Evolutionary conservation across 2,888 invertebrate genomes (phyloP).

Genomic region (Ametastegia equiseti): DNA sequence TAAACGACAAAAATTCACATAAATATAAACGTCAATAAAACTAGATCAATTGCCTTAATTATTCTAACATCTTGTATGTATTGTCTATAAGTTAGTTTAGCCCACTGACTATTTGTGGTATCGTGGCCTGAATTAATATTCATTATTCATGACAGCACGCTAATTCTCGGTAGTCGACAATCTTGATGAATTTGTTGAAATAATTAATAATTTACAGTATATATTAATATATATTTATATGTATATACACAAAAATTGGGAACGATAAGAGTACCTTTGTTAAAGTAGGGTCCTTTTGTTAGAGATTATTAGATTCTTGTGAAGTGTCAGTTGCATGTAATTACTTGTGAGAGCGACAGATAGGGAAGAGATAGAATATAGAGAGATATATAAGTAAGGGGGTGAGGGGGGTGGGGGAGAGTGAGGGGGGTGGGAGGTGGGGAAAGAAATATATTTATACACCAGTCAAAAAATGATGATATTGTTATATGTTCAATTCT

Average conservation of each 20-base stretch:
- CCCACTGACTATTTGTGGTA: slow-evolving; percentile 37
- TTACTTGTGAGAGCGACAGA: slow-evolving; percentile 56
- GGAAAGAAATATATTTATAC: not conserved
- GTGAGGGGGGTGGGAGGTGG: not conserved
- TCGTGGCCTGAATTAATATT: slow-evolving; percentile 38
- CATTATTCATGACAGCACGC: slow-evolving; percentile 46
- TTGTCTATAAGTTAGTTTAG: slow-evolving; percentile 36
- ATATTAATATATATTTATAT: slow-evolving; percentile 39
- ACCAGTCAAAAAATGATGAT: slow-evolving; percentile 32
- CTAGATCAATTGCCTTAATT: slow-evolving; percentile 40
- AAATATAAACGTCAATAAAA: slow-evolving; percentile 11
- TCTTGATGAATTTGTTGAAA: slow-evolving; percentile 17
- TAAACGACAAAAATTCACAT: too few species aligned
- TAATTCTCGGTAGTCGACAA: slow-evolving; percentile 41
- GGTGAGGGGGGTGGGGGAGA: not conserved
- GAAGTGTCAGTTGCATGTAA: slow-evolving; percentile 57
- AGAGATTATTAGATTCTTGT: slow-evolving; percentile 52
- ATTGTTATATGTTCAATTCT: not conserved
- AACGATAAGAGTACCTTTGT: slow-evolving; percentile 56
- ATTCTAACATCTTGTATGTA: slow-evolving; percentile 23
- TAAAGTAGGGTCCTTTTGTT: slow-evolving; percentile 54
- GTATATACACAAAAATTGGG: slow-evolving; percentile 50
- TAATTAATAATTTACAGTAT: slow-evolving; percentile 45
- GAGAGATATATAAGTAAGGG: slow-evolving; percentile 13
- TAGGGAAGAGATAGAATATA: slow-evolving; percentile 42